phyloP scores from a whole-genome alignment of 2,888 invertebrate species.

The Orgyia antiqua region DNA sequence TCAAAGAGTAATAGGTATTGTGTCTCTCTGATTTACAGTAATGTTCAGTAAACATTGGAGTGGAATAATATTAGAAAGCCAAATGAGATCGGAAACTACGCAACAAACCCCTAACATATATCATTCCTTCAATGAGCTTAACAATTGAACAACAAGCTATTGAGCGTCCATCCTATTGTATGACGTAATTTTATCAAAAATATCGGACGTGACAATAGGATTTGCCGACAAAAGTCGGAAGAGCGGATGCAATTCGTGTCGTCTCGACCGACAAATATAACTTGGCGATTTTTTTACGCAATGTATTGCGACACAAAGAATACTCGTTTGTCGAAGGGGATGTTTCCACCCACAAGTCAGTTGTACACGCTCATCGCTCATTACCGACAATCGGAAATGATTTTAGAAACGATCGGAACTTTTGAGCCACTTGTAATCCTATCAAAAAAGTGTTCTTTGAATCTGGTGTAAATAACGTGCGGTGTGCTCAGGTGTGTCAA shows the following conservation, averaged over 20 bases:
- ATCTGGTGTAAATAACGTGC: conserved; percentile 30
- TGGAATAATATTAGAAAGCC: conserved; percentile 50
- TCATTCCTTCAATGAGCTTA: conserved; percentile 70
- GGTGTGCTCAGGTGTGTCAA: conserved; percentile 63
- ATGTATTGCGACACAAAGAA: conserved; percentile 46
- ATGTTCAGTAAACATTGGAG: conserved; percentile 52
- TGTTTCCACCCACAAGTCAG: conserved; percentile 77
- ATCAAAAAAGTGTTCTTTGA: conserved; percentile 34
- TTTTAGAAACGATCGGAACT: conserved; percentile 56
- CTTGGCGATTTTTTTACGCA: conserved; percentile 62
- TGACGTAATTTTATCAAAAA: conserved; percentile 76
- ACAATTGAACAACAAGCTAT: conserved; percentile 73
- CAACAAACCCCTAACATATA: conserved; percentile 46
- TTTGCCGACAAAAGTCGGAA: conserved; percentile 73
- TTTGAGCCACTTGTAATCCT: conserved; percentile 57
- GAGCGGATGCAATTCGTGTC: conserved; percentile 75
- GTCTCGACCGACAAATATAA: conserved; percentile 61
- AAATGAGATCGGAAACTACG: conserved; percentile 60
- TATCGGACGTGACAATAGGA: conserved; percentile 64
- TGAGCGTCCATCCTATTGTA: conserved; percentile 60
- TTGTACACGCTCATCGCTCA: conserved; percentile 62
- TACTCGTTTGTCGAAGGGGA: conserved; percentile 62
- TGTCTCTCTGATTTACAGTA: conserved; percentile 30
- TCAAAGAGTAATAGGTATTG: too few relatives aligned
- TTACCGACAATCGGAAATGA: conserved; percentile 71